These are phyloP conservation scores for Macroramphosus scolopax DNA, from an alignment of 2,797 vertebrate species.

Conservation along the genomic window DNA sequence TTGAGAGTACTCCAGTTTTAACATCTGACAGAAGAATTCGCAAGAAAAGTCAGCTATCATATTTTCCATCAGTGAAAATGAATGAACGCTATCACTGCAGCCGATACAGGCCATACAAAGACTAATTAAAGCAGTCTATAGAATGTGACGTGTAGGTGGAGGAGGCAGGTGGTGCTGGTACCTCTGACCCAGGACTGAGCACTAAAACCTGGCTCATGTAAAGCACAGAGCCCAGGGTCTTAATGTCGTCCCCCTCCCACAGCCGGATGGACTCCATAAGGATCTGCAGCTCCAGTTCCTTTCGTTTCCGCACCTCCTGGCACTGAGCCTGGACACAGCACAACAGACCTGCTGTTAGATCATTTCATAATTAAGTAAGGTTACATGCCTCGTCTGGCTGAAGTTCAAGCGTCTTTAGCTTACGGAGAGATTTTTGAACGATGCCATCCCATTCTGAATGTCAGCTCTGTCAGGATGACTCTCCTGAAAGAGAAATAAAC, in stretches of 20 bases:
- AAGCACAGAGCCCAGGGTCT: slow-evolving; percentile 87
- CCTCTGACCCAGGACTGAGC: slow-evolving; percentile 91
- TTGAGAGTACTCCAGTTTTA: too few species aligned
- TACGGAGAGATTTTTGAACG: slow-evolving; percentile 95
- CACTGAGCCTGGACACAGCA: slow-evolving; percentile 84
- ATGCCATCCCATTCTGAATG: slow-evolving; percentile 93
- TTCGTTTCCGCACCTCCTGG: slow-evolving; percentile 95
- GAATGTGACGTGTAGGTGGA: too few species aligned
- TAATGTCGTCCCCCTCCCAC: slow-evolving; percentile 98
- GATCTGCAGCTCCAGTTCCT: slow-evolving; percentile 96
- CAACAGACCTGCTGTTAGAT: slow-evolving; percentile 1
- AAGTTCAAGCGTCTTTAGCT: slow-evolving; percentile 57
- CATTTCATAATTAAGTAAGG: not conserved
- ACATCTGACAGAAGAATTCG: too few species aligned
- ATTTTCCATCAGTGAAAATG: too few species aligned
- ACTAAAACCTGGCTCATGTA: slow-evolving; percentile 97
- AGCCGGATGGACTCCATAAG: slow-evolving; percentile 92
- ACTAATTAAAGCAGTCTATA: too few species aligned
- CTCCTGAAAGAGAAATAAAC: slow-evolving; percentile 75
- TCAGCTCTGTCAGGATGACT: slow-evolving; percentile 90
- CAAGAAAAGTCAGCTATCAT: too few species aligned
- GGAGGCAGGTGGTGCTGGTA: slow-evolving; percentile 47
- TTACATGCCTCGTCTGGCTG: not conserved
- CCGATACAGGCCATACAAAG: too few species aligned
- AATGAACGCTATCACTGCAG: too few species aligned